Evolutionary conservation across 2,888 invertebrate species (phyloP), one percentile per base, ranked within the genome.

Genomic region (Merodon equestris): DNA sequence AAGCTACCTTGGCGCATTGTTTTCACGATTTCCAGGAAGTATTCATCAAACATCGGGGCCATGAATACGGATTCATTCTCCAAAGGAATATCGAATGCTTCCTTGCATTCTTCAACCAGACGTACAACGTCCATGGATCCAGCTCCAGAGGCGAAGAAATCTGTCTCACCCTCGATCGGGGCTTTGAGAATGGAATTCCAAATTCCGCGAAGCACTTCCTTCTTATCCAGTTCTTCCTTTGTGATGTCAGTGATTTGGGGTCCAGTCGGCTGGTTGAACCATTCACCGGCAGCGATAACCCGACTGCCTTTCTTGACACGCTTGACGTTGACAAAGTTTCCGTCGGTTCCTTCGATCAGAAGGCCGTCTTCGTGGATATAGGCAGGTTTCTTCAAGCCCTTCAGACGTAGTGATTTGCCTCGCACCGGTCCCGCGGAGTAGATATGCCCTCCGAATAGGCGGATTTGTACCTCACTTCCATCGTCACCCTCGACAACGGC

Each of bases 111-210:
- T 89, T 98, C 98, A 0, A 98, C 94, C 57, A 98, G 75, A 10
- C 89, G 86, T 0, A 98, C 97, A 1, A 98, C 97, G 87, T 99
- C 98, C 97, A 99, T 98, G 7, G 98, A 98, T 0, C 97, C 96
- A n/a, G 96, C 98, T 10, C 98, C 98, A n/a, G 93, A 92, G 0
- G 92, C 92, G 88, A 99, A 98, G 90, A 99, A 98, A 86, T 98
- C 97, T 0, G 96, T 96, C 1, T 93, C 92, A 9, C 93, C 92
- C 9, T 94, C 93, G 5, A 95, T 91, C 1, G 94, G 93, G 0
- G 92, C 90, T 83, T 94, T 94, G 0, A 98, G 90, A 83, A 98
- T 98, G 0, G 94, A 93, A 77, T 92, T 91, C 98, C 98, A 98
- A 58, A 97, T 93, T 10, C 89, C 89, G 83, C 93, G 89, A 0